Base-by-base conservation (phyloP, 2,797 vertebrate genomes). In the Australoheros facetus region DNA sequence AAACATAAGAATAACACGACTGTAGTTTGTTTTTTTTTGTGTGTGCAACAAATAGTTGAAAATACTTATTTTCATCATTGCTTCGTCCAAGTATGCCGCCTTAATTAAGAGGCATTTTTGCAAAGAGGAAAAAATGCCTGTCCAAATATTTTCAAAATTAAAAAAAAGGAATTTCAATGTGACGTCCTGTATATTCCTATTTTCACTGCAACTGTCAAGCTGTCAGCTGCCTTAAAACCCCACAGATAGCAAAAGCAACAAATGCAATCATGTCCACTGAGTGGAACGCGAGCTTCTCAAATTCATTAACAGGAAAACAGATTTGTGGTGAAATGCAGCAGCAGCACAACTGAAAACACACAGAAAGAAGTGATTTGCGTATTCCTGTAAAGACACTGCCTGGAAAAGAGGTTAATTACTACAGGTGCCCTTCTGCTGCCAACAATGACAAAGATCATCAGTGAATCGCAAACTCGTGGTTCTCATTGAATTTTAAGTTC, bases 141-240 rank as follows among this genome's bases (percentile, higher is more conserved):
- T 37, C n/a, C 13, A 28, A 17, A 48, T 32, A 32, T 54, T 1
- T 0, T 54, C 3, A 34, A 34, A 34, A 34, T 9, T 2, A 39
- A 0, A 53, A 53, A 19, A 16, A 16, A 51, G 2, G 16, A 54
- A n/a, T 48, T 0, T 66, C 42, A 69, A 0, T 30, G 4, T 69
- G 42, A 48, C 19, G 62, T 0, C 51, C 42, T 30, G 12, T 8
- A n/a, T 30, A 30, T 5, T 28, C 17, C 26, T 69, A 48, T 1
- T 69, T 51, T 51, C 17, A 3, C 0, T 69, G 26, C 17, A n/a
- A 13, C 62, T 69, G 62, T 30, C 0, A 62, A 62, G 34, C 34
- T 62, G 34, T 62, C 59, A 3, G 3, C 59, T 39, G 34, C 34
- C 64, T 48, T 51, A 69, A n/a, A 51, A 51, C 17, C 10, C 48